phyloP scores from a whole-genome alignment of 2,113 vertebrate species.

The Rhinopithecus roxellana region DNA sequence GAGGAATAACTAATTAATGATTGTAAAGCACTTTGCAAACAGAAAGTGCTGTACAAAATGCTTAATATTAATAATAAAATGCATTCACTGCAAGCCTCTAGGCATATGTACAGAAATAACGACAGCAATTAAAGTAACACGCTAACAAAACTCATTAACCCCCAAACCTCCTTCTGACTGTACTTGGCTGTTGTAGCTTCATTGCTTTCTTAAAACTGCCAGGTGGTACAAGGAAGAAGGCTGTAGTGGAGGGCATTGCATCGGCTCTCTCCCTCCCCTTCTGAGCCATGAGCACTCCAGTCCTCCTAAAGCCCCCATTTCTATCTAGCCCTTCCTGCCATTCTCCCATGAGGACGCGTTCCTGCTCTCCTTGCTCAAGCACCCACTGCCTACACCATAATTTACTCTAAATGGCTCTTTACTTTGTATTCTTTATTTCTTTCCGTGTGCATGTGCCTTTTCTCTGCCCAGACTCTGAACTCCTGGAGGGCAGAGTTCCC shows the following conservation, averaged over 20 bases:
- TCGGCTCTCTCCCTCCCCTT: background rate
- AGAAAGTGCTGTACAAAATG: conserved; percentile 78
- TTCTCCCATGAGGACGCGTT: rapidly evolving
- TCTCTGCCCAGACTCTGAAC: background rate
- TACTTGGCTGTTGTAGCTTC: conserved; percentile 6
- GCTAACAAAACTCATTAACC: conserved; percentile 81
- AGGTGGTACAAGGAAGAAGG: background rate
- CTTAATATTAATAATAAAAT: conserved; percentile 82
- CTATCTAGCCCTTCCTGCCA: background rate
- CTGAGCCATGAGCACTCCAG: background rate
- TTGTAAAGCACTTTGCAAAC: conserved; percentile 79
- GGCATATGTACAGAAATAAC: conserved; percentile 78
- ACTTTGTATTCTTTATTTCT: background rate
- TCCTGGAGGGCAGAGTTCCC: background rate
- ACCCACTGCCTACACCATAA: background rate
- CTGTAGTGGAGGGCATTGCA: background rate
- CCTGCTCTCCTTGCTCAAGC: background rate
- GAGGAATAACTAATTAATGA: conserved; percentile 81
- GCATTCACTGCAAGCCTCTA: conserved; percentile 75
- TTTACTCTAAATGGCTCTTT: background rate
- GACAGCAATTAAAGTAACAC: conserved; percentile 77
- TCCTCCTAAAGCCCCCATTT: background rate
- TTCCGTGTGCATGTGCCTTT: background rate
- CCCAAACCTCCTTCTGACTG: conserved; percentile 74
- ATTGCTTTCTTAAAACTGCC: conserved; percentile 25